Evolutionary conservation across 2,888 invertebrate genomes (phyloP), one percentile per base, ranked within the genome.

Genomic region (Amblyteles armatorius): DNA sequence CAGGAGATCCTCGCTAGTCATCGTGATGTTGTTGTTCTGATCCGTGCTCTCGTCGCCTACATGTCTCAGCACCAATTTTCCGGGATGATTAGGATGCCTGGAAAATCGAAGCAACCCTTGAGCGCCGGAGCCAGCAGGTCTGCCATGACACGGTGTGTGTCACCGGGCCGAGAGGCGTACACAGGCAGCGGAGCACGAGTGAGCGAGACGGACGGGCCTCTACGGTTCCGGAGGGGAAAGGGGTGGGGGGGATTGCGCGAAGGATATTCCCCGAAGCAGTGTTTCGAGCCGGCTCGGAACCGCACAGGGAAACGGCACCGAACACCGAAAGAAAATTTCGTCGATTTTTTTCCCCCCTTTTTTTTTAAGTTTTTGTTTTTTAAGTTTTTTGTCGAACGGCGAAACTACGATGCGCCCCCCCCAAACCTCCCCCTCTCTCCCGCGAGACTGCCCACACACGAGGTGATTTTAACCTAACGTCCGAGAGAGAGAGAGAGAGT

Each of bases 1-100:
- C 92, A 99, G 95, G 88, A 99, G 96, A 94, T 99, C 99, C 94
- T 98, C 98, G 91, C 97, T 97, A 87, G 98, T 97, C 98, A 98
- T 98, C 93, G 96, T 97, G 95, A 97, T 97, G 95, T 96, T 96
- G 93, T 95, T 95, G 91, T 95, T 95, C 93, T 95, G 95, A 92
- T 95, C 95, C 88, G 95, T 95, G 84, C 93, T 93, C 89, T 93
- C 93, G 92, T 93, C 93, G 88, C 93, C 94, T 94, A 93, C 93
- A 93, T 93, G 92, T 91, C 92, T 92, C 79, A 90, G 88, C 84
- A 91, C 90, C 84, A 91, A 90, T 88, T 91, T 92, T 55, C 90
- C 93, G 83, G 90, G 90, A 89, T 91, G 90, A 90, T 92, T 91
- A 76, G 91, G 90, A 89, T 91, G 89, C 91, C 93, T 93, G 87